These are phyloP conservation scores for Caranx ignobilis DNA, from an alignment of 2,113 vertebrate genomes.

Conservation along the genomic window DNA sequence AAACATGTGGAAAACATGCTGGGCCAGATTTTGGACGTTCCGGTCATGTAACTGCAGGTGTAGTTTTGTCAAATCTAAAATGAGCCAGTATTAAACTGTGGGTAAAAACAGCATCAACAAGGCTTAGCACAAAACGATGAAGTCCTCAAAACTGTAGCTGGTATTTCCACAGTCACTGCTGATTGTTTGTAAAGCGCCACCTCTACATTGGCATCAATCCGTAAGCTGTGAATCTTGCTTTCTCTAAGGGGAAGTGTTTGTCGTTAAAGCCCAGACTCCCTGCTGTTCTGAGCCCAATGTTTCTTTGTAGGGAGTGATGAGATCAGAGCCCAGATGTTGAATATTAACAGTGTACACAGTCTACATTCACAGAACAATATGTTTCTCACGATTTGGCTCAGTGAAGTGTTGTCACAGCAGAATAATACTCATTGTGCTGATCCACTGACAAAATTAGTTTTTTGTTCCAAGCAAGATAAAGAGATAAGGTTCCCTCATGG, in stretches of 20 bases:
- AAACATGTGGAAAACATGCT: no score
- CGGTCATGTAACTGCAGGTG: no score
- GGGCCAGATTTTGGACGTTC: no score
- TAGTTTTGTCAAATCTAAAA: no score
- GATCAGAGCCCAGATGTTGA: neutral
- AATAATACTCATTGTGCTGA: neutral
- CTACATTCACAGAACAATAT: neutral
- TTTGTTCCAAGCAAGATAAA: no score
- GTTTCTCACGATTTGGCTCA: neutral
- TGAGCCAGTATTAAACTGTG: neutral
- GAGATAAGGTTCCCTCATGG: no score
- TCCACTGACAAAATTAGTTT: neutral
- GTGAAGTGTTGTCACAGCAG: neutral
- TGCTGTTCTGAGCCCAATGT: neutral
- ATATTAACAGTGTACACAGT: neutral
- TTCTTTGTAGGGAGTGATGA: neutral
- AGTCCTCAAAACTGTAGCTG: neutral
- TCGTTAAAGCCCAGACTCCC: neutral
- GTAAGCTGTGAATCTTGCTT: neutral
- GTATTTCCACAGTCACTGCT: neutral
- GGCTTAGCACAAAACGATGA: neutral
- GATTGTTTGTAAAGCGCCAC: neutral
- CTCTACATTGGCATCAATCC: neutral
- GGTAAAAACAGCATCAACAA: neutral
- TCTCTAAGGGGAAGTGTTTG: neutral